Conservation (phyloP, 2,888 invertebrate species). For the Drosophila mimica region DNA sequence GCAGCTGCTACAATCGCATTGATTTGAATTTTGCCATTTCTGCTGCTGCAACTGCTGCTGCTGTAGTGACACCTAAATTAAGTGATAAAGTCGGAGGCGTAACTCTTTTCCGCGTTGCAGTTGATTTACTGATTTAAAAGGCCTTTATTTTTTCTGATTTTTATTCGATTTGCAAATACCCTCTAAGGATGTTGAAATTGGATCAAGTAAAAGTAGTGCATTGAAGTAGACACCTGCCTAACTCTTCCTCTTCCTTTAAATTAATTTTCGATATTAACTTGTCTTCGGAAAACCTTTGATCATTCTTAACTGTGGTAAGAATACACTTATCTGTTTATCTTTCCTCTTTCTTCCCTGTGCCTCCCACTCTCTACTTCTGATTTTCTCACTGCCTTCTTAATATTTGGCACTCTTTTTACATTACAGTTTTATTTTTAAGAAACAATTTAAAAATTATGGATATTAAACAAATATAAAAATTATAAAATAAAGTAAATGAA, state of each 20-base stretch:
- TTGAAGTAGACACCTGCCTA: background rate
- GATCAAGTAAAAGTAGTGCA: no score
- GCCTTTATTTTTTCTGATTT: background rate
- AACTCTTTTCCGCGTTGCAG: slow-evolving; percentile 3
- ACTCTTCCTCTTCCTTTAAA: background rate
- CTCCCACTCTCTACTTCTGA: no score
- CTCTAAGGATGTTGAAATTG: background rate
- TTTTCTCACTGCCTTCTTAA: no score
- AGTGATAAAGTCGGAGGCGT: slow-evolving; percentile 12
- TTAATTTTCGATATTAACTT: background rate
- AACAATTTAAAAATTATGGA: no score
- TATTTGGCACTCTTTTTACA: no score
- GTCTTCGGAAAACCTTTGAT: background rate
- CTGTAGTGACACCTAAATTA: slow-evolving; percentile 37
- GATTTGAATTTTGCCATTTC: slow-evolving; percentile 25
- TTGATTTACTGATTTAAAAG: background rate
- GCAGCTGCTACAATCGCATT: slow-evolving; percentile 63
- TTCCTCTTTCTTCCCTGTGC: no score
- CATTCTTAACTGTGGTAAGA: no score
- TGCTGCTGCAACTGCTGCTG: background rate
- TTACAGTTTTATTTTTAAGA: no score
- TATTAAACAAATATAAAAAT: no score
- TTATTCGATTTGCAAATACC: background rate
- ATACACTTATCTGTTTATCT: no score
- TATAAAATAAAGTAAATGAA: no score